These are phyloP conservation scores for Amaurobius ferox DNA, from an alignment of 2,888 invertebrate species.

Conservation along the genomic window DNA sequence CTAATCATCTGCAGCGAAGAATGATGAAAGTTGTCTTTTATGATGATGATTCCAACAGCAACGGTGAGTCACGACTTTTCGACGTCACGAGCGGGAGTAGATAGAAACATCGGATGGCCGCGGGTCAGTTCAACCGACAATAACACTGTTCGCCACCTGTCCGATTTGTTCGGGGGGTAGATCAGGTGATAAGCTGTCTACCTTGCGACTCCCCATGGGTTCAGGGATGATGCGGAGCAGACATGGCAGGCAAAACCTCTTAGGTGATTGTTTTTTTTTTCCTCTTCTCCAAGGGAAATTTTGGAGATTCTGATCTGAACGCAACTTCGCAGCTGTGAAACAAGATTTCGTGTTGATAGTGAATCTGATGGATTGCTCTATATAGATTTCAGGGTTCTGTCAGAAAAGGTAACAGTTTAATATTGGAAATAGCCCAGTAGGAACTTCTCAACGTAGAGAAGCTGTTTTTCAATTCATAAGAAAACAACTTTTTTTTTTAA, in stretches of 20 bases:
- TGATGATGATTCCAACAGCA: constrained; percentile 29
- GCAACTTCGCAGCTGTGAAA: not conserved
- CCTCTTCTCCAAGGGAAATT: not conserved
- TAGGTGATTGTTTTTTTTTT: not conserved
- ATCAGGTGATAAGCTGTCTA: constrained; percentile 40
- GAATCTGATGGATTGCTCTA: not conserved
- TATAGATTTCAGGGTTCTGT: not conserved
- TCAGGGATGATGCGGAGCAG: constrained; percentile 3
- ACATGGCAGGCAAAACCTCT: constrained; percentile 1
- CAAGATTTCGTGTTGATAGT: not conserved
- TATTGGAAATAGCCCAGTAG: not conserved
- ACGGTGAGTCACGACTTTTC: constrained; percentile 48
- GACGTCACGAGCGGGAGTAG: constrained; percentile 40
- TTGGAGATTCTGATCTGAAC: not conserved
- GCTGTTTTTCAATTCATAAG: too few relatives aligned
- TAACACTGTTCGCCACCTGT: constrained; percentile 13
- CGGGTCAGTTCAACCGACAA: constrained; percentile 7
- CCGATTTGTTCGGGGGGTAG: constrained; percentile 21
- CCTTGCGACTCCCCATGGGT: not conserved
- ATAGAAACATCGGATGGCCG: not conserved
- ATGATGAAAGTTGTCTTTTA: constrained; percentile 55
- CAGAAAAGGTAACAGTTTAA: not conserved
- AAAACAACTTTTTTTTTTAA: too few relatives aligned
- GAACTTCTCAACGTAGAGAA: not conserved
- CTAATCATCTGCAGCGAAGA: constrained; percentile 27